Base-by-base conservation (phyloP, 2,797 vertebrate genomes). In the Chaenodraco wilsoni region DNA sequence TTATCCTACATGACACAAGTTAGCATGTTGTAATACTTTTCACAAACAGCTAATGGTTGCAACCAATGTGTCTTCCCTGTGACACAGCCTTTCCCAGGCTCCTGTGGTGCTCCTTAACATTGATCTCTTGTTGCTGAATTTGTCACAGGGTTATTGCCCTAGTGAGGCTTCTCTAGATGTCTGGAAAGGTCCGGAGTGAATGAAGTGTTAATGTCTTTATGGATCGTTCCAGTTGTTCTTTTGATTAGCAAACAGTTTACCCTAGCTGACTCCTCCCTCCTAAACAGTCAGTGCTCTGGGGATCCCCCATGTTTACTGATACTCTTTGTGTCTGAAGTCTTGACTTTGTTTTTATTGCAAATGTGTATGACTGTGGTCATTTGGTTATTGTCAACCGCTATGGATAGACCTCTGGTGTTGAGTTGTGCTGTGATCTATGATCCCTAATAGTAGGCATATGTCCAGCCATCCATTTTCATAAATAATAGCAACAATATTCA, bases 151-250 rank as follows among this genome's bases (percentile, higher is more conserved):
- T 87, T 84, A 85, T 82, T 84, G 74, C 79, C 71, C 84, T 78
- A 52, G 69, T 69, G 84, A 83, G 66, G 52, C 72, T 77, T 78
- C 78, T 79, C 74, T 79, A 76, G 78, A 87, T 76, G 78, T 76
- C 72, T 72, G 74, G 3, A 83, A 85, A 87, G 70, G 72, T 65
- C 70, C 33, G 54, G 16, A 37, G 21, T 73, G 74, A 89, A 88
- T 86, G 69, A 87, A 82, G 83, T 84, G 85, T 83, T 89, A 80
- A 89, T 89, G 87, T 90, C 83, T 90, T 88, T 78, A 87, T 89
- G 81, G 81, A 89, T 87, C 48, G 27, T 72, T 71, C 54, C 69
- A 74, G 75, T 72, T 89, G 81, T 78, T 83, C 70, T 67, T 76
- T 71, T 63, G 69, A 85, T 90, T 87, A 87, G 77, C 74, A 84